Evolutionary conservation across 2,113 vertebrate species (phyloP).

Genomic region (Amazona vittata): DNA sequence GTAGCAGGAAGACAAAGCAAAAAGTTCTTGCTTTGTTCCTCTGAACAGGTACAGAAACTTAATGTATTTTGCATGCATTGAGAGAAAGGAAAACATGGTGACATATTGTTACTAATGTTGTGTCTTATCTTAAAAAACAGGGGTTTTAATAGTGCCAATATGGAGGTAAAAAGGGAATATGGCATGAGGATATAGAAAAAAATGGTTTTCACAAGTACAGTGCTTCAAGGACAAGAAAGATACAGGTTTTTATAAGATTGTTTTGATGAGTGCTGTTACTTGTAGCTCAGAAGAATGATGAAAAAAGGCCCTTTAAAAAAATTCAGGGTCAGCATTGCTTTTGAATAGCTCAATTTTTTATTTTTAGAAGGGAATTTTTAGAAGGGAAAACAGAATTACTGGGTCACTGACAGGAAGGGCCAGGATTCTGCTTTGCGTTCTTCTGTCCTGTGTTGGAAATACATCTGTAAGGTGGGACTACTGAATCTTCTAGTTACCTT

Average conservation of each 20-base stretch:
- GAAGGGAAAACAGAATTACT: not conserved
- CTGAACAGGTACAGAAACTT: not conserved
- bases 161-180: not conserved
- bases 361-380: not conserved
- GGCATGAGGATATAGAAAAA: not conserved
- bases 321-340: not conserved
- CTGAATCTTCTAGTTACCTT: not conserved
- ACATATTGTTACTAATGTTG: not conserved
- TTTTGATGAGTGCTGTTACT: not conserved
- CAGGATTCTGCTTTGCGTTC: not conserved
- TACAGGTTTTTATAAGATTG: not conserved
- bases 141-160: not conserved
- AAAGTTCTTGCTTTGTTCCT: conserved; percentile 13
- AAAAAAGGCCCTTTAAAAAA: not conserved
- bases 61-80: not conserved
- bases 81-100: not conserved
- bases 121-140: not conserved
- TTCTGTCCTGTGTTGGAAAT: not conserved
- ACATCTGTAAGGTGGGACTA: not conserved
- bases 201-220: not conserved
- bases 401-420: not conserved
- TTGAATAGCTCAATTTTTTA: not conserved
- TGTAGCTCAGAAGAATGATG: not conserved
- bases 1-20: not conserved
- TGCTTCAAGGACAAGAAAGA: conserved; percentile 5